Conservation (phyloP, 37 sponge, comb jelly and placozoan species). For the Ephydatia muelleri region DNA sequence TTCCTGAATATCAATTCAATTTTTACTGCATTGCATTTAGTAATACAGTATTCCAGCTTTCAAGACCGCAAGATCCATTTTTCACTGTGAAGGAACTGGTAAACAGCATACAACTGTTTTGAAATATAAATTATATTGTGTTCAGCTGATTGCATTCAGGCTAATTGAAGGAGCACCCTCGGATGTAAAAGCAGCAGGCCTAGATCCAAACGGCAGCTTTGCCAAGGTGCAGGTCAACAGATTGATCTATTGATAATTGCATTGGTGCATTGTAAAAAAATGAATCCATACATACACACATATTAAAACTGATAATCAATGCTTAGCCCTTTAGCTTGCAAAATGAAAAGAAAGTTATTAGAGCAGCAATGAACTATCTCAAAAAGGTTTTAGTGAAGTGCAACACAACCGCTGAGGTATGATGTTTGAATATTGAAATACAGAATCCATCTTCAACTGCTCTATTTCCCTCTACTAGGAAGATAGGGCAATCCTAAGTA, state of each 20-base stretch:
- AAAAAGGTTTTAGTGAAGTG: not conserved
- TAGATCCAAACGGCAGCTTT: not conserved
- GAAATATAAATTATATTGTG: not conserved
- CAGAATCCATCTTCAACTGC: not conserved
- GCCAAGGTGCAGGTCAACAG: not conserved
- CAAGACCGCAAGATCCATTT: not conserved
- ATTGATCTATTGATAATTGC: not conserved
- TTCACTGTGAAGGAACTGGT: conserved; percentile 4
- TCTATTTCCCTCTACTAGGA: not conserved
- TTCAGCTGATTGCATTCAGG: not conserved
- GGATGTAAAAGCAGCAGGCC: not conserved
- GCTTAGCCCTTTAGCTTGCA: not conserved
- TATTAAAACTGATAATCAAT: not conserved
- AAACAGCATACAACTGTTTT: not conserved
- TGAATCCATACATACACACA: too few relatives aligned
- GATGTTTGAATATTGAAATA: not conserved
- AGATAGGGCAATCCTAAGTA: not conserved
- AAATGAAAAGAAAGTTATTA: conserved; percentile 8
- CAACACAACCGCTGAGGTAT: not conserved
- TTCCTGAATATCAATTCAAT: too few relatives aligned
- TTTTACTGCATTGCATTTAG: not conserved
- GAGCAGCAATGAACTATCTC: not conserved
- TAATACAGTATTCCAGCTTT: not conserved
- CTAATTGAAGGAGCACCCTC: not conserved
- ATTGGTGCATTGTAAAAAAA: not conserved